Evolutionary conservation across 1,140 invertebrate genomes (phyloP).

Genomic region (Trichonephila clavipes): DNA sequence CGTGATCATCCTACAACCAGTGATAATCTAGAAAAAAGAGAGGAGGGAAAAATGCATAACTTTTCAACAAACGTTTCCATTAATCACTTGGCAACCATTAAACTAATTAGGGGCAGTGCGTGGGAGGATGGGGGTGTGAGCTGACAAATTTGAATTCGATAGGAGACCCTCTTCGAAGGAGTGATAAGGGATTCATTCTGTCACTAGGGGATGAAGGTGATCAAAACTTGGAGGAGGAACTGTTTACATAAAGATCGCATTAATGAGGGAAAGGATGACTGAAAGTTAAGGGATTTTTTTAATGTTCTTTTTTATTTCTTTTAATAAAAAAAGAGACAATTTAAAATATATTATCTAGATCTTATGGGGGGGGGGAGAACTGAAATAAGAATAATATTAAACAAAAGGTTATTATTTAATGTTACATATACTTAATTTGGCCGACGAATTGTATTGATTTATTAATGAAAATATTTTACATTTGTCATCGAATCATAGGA

Average conservation of each 20-base stretch:
- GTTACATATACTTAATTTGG: not conserved
- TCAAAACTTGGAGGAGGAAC: not conserved
- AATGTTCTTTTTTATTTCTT: not conserved
- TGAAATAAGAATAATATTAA: too few relatives aligned
- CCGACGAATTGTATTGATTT: too few relatives aligned
- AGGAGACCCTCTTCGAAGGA: not conserved
- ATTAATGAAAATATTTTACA: too few relatives aligned
- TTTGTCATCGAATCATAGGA: too few relatives aligned
- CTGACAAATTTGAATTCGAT: conserved; percentile 67
- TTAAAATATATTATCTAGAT: not conserved
- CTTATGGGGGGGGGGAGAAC: not conserved
- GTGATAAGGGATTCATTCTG: conserved; percentile 56
- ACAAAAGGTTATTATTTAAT: not conserved
- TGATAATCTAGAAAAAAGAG: not conserved
- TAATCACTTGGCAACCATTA: conserved; percentile 61
- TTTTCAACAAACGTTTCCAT: conserved; percentile 62
- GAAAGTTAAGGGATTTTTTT: not conserved
- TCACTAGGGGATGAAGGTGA: conserved; percentile 27
- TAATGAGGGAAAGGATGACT: not conserved
- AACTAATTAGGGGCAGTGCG: conserved; percentile 54
- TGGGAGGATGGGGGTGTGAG: too few relatives aligned
- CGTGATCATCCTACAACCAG: not conserved
- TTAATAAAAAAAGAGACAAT: not conserved
- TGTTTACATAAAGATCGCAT: conserved; percentile 7
- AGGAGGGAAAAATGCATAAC: not conserved